Conservation (phyloP, 2,888 invertebrate species). For the Clitarchus hookeri region DNA sequence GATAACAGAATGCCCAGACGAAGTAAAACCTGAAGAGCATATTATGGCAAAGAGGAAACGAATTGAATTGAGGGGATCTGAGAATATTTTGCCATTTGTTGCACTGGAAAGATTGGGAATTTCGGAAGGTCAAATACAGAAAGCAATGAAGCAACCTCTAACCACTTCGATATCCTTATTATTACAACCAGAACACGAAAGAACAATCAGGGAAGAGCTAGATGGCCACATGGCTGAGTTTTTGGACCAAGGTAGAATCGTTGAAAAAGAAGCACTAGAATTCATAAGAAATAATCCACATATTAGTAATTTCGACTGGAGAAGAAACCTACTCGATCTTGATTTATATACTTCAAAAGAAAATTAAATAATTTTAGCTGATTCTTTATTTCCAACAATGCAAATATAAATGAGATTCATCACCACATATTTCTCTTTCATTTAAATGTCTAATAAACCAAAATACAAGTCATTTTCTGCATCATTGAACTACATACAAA, state of each 20-base stretch:
- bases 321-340: neutral
- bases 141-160: neutral
- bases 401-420: no score
- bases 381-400: no score
- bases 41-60: neutral
- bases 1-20: neutral
- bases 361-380: no score
- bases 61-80: neutral
- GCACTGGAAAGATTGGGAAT: neutral
- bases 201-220: neutral
- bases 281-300: constrained; percentile 17
- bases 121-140: neutral
- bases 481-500: no score
- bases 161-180: neutral
- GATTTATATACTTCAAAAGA: no score
- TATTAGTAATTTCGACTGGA: neutral
- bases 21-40: neutral
- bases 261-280: neutral
- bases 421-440: no score
- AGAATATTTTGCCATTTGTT: neutral
- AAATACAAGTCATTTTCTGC: no score
- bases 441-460: no score
- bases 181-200: neutral
- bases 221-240: neutral
- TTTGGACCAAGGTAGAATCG: neutral